These are phyloP conservation scores for Tetramorium alpestre DNA, from an alignment of 1,140 invertebrate species.

Conservation along the genomic window DNA sequence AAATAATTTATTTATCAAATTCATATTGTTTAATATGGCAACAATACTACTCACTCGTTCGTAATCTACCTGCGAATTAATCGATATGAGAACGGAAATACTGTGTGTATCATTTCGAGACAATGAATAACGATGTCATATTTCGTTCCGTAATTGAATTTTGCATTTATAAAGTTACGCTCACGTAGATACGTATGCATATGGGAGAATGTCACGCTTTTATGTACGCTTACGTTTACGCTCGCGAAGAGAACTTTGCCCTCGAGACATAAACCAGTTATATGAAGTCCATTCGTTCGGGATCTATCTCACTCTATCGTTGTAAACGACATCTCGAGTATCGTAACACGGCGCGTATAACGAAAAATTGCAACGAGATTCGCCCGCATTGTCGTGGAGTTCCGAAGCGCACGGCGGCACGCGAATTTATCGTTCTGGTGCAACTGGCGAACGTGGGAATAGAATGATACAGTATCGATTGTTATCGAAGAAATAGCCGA, in stretches of 20 bases:
- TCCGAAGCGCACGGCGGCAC: constrained; percentile 34
- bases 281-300: constrained; percentile 29
- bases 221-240: constrained; percentile 33
- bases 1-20: constrained; percentile 22
- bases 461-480: constrained; percentile 58
- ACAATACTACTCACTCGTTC: not conserved
- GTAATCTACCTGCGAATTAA: not conserved
- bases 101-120: constrained; percentile 21
- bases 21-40: too few relatives aligned
- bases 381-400: constrained; percentile 31
- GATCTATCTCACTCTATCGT: constrained; percentile 23
- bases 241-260: constrained; percentile 28
- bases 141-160: constrained; percentile 57
- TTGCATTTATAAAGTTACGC: constrained; percentile 36
- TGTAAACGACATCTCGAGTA: constrained; percentile 51
- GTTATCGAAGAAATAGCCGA: constrained; percentile 44
- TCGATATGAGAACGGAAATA: not conserved
- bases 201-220: constrained; percentile 38
- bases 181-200: not conserved
- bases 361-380: constrained; percentile 56
- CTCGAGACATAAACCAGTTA: constrained; percentile 44
- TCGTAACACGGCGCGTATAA: constrained; percentile 37
- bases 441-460: constrained; percentile 44
- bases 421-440: constrained; percentile 51
- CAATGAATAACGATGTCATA: constrained; percentile 6